Percentiles rank a stretch among this genome's conserved stretches.
These are phyloP conservation scores for Heliconius nattereri DNA, from an alignment of 1,140 invertebrate genomes.

Conservation along the genomic window DNA sequence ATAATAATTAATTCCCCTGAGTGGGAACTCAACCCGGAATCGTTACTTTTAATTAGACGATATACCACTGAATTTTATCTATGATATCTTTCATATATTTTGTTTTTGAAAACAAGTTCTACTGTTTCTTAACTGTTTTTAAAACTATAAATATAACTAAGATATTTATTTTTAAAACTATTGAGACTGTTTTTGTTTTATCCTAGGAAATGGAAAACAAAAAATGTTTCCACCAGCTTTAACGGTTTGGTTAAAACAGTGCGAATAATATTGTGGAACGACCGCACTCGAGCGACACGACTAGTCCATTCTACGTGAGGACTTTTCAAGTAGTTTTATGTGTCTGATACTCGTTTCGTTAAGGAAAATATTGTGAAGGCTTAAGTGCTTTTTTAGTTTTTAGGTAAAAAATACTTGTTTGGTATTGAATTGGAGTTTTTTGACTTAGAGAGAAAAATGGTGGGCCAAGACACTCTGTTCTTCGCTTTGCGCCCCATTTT, in stretches of 20 bases:
- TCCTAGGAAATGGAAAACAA: neutral
- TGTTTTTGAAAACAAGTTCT: too few species aligned
- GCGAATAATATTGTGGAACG: neutral
- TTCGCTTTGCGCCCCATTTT: too few species aligned
- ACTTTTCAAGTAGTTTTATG: constrained; percentile 21
- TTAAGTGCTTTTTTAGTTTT: neutral
- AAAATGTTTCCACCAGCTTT: neutral
- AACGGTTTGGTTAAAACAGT: neutral
- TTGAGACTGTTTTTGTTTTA: neutral
- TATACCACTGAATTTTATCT: too few species aligned
- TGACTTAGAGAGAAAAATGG: neutral
- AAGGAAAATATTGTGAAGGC: neutral
- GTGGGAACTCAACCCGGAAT: too few species aligned
- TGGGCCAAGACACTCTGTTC: too few species aligned
- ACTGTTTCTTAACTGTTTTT: too few species aligned
- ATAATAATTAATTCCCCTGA: too few species aligned
- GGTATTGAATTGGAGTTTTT: neutral
- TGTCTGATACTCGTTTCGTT: constrained; percentile 9
- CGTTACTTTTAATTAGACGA: too few species aligned
- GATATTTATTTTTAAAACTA: neutral
- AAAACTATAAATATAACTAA: neutral
- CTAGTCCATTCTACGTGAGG: constrained; percentile 24
- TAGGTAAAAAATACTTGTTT: neutral
- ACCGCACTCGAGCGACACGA: constrained; percentile 5
- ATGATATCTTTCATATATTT: too few species aligned